These are phyloP conservation scores for Hemitrygon akajei DNA, from an alignment of 2,797 vertebrate species.

Conservation along the genomic window DNA sequence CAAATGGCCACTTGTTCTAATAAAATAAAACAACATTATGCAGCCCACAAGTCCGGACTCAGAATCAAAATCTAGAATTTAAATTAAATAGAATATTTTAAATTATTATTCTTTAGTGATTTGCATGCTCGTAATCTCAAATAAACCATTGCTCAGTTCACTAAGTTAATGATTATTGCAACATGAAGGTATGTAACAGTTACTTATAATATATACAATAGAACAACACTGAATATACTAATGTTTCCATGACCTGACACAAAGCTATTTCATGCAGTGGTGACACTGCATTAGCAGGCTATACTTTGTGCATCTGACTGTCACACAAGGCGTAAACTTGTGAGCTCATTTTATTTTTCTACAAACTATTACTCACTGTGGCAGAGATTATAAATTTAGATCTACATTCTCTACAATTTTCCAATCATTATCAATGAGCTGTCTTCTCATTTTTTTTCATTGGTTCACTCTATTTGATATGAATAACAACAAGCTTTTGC, in stretches of 20 bases:
- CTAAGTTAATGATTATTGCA: background rate
- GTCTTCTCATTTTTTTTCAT: background rate
- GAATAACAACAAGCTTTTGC: background rate
- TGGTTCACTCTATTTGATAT: background rate
- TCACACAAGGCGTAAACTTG: too few relatives aligned
- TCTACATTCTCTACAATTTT: background rate
- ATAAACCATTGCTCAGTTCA: background rate
- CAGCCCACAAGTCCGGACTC: too few relatives aligned
- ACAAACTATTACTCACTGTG: background rate
- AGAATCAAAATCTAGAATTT: too few relatives aligned
- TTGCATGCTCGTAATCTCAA: background rate
- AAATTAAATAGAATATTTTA: background rate
- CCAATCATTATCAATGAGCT: background rate
- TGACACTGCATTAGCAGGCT: background rate
- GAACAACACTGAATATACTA: background rate
- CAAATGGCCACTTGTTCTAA: too few relatives aligned
- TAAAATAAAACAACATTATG: too few relatives aligned
- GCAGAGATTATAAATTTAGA: background rate
- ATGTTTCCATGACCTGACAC: background rate
- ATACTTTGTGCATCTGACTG: background rate
- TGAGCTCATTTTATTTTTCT: too few relatives aligned
- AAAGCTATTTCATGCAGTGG: background rate
- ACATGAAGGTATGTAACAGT: background rate
- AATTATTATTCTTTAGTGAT: background rate
- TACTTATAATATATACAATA: background rate